phyloP scores from a whole-genome alignment of 1,140 invertebrate species.

The Mamestra configurata region DNA sequence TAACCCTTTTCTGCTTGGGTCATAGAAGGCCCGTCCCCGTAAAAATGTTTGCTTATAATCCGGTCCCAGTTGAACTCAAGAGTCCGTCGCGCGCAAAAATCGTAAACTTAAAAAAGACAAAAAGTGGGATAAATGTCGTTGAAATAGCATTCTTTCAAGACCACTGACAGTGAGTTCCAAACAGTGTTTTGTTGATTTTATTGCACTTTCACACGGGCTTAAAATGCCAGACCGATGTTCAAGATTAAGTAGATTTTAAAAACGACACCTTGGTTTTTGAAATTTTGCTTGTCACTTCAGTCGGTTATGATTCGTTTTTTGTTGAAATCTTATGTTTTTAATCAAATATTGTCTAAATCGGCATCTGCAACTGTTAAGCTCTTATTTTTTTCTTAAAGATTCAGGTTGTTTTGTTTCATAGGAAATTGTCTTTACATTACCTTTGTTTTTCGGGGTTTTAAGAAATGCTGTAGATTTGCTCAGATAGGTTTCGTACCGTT shows the following conservation, averaged over 20 bases:
- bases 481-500: not conserved
- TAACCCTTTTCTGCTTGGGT: not conserved
- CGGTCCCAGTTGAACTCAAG: not conserved
- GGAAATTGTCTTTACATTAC: not conserved
- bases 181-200: conserved; percentile 27
- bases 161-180: not conserved
- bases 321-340: conserved; percentile 2
- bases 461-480: not conserved
- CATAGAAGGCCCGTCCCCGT: not conserved
- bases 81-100: conserved; percentile 36
- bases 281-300: not conserved
- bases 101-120: not conserved
- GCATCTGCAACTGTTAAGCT: not conserved
- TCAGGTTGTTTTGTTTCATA: not conserved
- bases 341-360: not conserved
- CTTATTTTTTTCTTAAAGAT: not conserved
- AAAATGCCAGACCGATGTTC: conserved; percentile 6
- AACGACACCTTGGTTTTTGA: not conserved
- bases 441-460: not conserved
- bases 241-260: not conserved
- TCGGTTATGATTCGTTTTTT: not conserved
- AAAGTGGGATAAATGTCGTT: conserved; percentile 14
- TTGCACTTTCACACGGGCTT: conserved; percentile 43
- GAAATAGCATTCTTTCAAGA: conserved; percentile 1
- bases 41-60: not conserved